Evolutionary conservation across 2,113 vertebrate genomes (phyloP).

Genomic region (Galeopterus variegatus): DNA sequence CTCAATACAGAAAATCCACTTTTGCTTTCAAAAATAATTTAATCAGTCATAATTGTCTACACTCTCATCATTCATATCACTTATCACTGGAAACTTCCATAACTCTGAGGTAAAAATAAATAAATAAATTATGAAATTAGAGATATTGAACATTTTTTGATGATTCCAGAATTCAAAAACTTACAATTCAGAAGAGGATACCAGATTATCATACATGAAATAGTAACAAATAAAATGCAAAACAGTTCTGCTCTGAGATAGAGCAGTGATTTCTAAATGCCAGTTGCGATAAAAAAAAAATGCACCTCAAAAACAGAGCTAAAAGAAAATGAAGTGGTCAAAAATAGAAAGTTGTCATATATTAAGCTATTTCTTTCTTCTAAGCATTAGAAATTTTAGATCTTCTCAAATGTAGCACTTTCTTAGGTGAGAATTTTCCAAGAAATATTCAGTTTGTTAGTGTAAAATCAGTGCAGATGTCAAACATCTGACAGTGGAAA

Average conservation of each 20-base stretch:
- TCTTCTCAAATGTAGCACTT: conserved; percentile 64
- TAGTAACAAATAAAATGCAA: neutral
- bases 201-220: neutral
- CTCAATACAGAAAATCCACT: neutral
- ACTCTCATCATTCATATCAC: neutral
- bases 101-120: conserved; percentile 30
- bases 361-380: neutral
- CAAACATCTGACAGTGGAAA: conserved; percentile 81
- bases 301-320: neutral
- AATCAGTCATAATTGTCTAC: neutral
- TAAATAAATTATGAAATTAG: neutral
- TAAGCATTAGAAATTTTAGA: conserved; percentile 54
- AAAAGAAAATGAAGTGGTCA: neutral
- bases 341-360: conserved; percentile 46
- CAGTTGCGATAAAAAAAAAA: neutral
- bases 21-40: conserved; percentile 16
- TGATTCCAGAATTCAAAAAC: neutral
- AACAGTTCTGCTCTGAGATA: neutral
- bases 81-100: neutral
- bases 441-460: conserved; percentile 72
- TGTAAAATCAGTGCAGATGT: conserved; percentile 80
- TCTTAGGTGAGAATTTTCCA: conserved; percentile 65
- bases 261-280: neutral
- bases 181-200: neutral
- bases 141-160: neutral